Evolutionary conservation across 2,888 invertebrate genomes (phyloP).

Genomic region (Philereme vetulata): DNA sequence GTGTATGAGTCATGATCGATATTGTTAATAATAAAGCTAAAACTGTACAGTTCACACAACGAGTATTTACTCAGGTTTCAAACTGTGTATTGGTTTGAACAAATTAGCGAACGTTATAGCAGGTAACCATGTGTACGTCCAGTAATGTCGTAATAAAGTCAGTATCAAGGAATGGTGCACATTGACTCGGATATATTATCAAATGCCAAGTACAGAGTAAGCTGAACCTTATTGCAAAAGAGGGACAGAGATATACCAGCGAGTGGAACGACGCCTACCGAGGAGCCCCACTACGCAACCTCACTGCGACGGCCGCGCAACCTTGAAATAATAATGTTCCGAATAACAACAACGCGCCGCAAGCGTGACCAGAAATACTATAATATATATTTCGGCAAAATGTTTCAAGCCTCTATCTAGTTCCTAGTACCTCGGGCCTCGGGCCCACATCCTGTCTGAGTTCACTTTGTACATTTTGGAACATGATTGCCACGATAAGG

Average conservation of each 20-base stretch:
- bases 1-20: slow-evolving; percentile 57
- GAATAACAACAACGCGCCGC: slow-evolving; percentile 83
- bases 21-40: slow-evolving; percentile 38
- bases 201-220: slow-evolving; percentile 76
- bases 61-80: slow-evolving; percentile 51
- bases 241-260: slow-evolving; percentile 76
- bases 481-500: slow-evolving; percentile 16
- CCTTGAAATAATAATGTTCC: slow-evolving; percentile 84
- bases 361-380: slow-evolving; percentile 82
- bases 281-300: slow-evolving; percentile 83
- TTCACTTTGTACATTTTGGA: slow-evolving; percentile 42
- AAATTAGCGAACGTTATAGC: slow-evolving; percentile 52
- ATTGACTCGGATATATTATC: slow-evolving; percentile 61
- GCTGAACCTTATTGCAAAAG: slow-evolving; percentile 75
- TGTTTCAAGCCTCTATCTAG: slow-evolving; percentile 63
- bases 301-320: slow-evolving; percentile 82
- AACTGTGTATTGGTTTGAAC: slow-evolving; percentile 43
- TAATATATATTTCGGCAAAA: slow-evolving; percentile 75
- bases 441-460: slow-evolving; percentile 56
- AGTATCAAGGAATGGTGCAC: slow-evolving; percentile 63
- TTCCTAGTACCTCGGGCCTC: slow-evolving; percentile 46
- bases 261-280: slow-evolving; percentile 79
- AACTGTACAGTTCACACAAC: slow-evolving; percentile 41
- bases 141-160: slow-evolving; percentile 53
- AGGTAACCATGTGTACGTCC: slow-evolving; percentile 50